Conservation (phyloP, 2,888 invertebrate genomes). For the Drosophila meridionalis region DNA sequence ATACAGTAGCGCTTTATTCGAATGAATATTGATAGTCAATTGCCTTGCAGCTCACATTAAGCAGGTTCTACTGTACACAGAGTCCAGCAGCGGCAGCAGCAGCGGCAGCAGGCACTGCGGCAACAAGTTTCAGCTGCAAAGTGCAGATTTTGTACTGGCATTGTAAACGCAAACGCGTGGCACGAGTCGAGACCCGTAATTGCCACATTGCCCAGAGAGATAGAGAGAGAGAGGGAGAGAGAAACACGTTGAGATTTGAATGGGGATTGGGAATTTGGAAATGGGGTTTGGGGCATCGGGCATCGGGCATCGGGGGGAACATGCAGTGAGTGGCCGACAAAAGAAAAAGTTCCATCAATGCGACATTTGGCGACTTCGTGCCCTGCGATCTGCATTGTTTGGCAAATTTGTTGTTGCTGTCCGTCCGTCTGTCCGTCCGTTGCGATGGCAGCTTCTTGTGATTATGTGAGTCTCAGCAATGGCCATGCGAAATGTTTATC, state of each 20-base stretch:
- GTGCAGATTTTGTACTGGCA: conserved; percentile 46
- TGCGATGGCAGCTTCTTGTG: conserved; percentile 67
- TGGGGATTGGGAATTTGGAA: conserved; percentile 3
- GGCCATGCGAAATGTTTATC: conserved; percentile 65
- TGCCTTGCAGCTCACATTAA: conserved; percentile 11
- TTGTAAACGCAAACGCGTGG: conserved; percentile 63
- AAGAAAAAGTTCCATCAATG: conserved; percentile 63
- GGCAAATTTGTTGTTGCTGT: conserved; percentile 67
- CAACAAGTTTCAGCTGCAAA: conserved; percentile 33
- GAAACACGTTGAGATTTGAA: background rate
- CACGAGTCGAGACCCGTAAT: conserved; percentile 69
- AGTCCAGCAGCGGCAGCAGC: background rate
- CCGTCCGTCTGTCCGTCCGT: conserved; percentile 13
- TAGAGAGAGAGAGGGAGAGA: background rate
- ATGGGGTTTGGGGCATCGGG: background rate
- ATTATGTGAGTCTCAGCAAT: conserved; percentile 60
- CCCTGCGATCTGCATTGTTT: conserved; percentile 77
- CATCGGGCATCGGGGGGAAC: background rate
- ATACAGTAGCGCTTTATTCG: background rate
- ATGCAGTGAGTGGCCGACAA: conserved; percentile 36
- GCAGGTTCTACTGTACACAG: conserved; percentile 21
- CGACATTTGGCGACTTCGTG: conserved; percentile 69
- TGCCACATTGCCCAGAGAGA: conserved; percentile 46
- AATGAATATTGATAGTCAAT: conserved; percentile 2
- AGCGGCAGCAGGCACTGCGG: conserved; percentile 3